Evolutionary conservation across 1,140 invertebrate species (phyloP).

Genomic region (Pectinophora gossypiella): DNA sequence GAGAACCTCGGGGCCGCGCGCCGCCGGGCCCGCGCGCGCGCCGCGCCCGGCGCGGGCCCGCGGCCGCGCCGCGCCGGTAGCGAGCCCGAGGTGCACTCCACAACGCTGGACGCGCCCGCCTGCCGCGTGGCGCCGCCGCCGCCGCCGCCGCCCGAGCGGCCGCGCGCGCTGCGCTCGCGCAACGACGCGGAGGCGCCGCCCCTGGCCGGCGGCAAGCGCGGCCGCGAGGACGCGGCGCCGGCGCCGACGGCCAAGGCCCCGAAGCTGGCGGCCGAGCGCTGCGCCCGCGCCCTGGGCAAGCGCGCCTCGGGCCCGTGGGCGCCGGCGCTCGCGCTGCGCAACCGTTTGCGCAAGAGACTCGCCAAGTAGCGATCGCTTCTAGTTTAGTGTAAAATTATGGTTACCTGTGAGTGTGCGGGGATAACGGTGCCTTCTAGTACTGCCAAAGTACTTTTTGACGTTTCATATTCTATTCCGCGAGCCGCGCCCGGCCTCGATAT

Average conservation of each 20-base stretch:
- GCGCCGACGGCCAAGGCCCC: not conserved
- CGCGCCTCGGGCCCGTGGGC: slow-evolving; percentile 49
- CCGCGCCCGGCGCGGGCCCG: not conserved
- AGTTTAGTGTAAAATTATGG: slow-evolving; percentile 14
- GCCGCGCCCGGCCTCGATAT: slow-evolving; percentile 16
- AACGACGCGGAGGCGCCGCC: slow-evolving; percentile 13
- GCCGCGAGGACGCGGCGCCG: not conserved
- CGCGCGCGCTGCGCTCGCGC: slow-evolving; percentile 15
- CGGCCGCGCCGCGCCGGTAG: slow-evolving; percentile 14
- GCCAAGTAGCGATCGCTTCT: slow-evolving; percentile 56
- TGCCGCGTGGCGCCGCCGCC: slow-evolving; percentile 14
- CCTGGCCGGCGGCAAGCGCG: not conserved
- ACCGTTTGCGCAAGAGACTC: slow-evolving; percentile 51
- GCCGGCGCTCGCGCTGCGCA: slow-evolving; percentile 50
- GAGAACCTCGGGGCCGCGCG: slow-evolving; percentile 44
- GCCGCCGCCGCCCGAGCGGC: slow-evolving; percentile 26
- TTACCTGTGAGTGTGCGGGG: slow-evolving; percentile 35
- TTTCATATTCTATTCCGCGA: slow-evolving; percentile 28
- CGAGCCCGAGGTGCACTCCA: slow-evolving; percentile 35
- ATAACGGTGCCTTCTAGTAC: slow-evolving; percentile 55
- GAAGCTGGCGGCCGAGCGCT: slow-evolving; percentile 15
- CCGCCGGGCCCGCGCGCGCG: slow-evolving; percentile 17
- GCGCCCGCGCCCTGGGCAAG: slow-evolving; percentile 32
- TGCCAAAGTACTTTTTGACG: slow-evolving; percentile 49
- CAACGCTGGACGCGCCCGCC: slow-evolving; percentile 19